Percentiles rank a stretch among this genome's conserved stretches.
phyloP scores from a whole-genome alignment of 2,888 invertebrate species.

The Andrena flavipes region DNA sequence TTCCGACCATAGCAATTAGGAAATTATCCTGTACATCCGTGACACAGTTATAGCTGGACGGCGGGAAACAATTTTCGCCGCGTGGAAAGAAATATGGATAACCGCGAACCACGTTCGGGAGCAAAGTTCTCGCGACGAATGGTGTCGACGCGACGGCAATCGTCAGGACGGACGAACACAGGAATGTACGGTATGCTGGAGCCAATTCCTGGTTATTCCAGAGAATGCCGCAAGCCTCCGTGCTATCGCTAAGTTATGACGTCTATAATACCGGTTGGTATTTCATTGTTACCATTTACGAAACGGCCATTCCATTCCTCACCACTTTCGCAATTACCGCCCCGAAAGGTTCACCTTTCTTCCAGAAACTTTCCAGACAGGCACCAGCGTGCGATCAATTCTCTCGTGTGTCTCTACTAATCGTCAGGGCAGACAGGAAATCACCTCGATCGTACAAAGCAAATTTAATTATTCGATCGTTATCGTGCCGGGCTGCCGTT shows the following conservation, averaged over 20 bases:
- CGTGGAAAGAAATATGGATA: conserved; percentile 34
- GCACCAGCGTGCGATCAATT: not conserved
- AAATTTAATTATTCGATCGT: not conserved
- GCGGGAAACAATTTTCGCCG: conserved; percentile 27
- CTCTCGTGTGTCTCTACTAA: not conserved
- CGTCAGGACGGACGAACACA: conserved; percentile 43
- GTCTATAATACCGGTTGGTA: conserved; percentile 67
- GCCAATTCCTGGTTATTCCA: conserved; percentile 67
- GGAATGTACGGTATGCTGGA: conserved; percentile 61
- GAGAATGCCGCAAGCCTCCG: conserved; percentile 61
- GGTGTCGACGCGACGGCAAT: conserved; percentile 38
- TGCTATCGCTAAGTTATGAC: conserved; percentile 70
- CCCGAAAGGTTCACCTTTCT: not conserved
- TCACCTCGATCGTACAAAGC: not conserved
- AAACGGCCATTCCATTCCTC: conserved; percentile 51
- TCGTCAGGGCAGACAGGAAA: not conserved
- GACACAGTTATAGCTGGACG: not conserved
- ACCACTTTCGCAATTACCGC: conserved; percentile 44
- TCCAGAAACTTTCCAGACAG: not conserved
- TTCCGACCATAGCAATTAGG: not conserved
- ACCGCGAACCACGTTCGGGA: conserved; percentile 23
- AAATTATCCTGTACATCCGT: not conserved
- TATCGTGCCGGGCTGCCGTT: not conserved
- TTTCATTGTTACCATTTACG: conserved; percentile 67
- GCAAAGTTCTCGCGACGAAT: conserved; percentile 53